These are phyloP conservation scores for Leptobrachium leishanense DNA, from an alignment of 2,113 vertebrate genomes.

Conservation along the genomic window DNA sequence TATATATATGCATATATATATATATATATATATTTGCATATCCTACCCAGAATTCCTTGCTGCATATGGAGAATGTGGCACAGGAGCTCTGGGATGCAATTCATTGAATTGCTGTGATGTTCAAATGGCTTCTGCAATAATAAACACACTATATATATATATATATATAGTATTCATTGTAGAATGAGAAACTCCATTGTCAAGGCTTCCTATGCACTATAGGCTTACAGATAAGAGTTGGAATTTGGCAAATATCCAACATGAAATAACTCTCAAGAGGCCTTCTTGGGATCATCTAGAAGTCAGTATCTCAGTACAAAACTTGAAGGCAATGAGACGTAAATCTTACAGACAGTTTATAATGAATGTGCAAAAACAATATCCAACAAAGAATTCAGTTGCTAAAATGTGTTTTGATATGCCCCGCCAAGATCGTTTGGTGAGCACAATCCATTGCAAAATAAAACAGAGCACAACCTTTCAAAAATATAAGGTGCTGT, in stretches of 20 bases:
- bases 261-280: conserved; percentile 36
- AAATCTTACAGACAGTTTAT: not conserved
- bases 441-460: no score
- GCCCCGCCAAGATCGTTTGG: not conserved
- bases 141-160: not conserved
- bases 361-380: not conserved
- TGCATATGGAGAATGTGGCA: no score
- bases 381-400: not conserved
- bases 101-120: no score
- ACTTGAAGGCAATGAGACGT: conserved; percentile 1
- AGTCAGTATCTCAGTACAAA: conserved; percentile 20
- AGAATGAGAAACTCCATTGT: not conserved
- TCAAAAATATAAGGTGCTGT: no score
- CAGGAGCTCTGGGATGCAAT: no score
- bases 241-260: conserved; percentile 35
- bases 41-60: no score
- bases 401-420: not conserved
- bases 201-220: not conserved
- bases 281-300: conserved; percentile 30
- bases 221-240: conserved; percentile 24
- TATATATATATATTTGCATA: no score
- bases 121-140: no score
- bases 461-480: no score
- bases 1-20: no score
- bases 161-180: not conserved